phyloP scores from a whole-genome alignment of 30 jellyfish, hydroid and myxozoan genomes.

The Rhopilema esculentum region DNA sequence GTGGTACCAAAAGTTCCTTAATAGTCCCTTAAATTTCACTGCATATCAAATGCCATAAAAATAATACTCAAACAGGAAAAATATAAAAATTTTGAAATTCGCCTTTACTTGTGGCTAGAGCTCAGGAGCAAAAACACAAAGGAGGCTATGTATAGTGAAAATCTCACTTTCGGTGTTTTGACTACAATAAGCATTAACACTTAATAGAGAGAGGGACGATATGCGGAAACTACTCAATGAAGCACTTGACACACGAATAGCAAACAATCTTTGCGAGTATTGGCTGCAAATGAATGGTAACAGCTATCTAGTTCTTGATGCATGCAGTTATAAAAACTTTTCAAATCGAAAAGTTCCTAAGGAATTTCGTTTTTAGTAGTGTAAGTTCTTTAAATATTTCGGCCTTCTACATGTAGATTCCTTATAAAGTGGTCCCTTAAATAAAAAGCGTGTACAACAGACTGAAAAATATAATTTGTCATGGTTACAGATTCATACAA shows the following conservation, averaged over 20 bases:
- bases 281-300: neutral
- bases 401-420: neutral
- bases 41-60: no score
- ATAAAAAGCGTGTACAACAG: neutral
- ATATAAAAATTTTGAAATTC: no score
- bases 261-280: neutral
- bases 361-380: neutral
- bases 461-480: no score
- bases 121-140: no score
- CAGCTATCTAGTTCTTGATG: neutral
- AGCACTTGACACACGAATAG: neutral
- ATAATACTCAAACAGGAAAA: no score
- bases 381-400: neutral
- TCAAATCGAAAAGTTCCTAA: neutral
- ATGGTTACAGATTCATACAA: no score
- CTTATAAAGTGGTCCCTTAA: neutral
- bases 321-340: neutral
- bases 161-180: no score
- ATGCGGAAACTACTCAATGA: neutral
- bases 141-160: no score
- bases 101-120: no score
- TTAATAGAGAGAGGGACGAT: neutral
- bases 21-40: no score
- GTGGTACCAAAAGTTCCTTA: no score
- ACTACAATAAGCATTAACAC: no score